Evolutionary conservation across 2,797 vertebrate species (phyloP).

Genomic region (Lithobates pipiens): DNA sequence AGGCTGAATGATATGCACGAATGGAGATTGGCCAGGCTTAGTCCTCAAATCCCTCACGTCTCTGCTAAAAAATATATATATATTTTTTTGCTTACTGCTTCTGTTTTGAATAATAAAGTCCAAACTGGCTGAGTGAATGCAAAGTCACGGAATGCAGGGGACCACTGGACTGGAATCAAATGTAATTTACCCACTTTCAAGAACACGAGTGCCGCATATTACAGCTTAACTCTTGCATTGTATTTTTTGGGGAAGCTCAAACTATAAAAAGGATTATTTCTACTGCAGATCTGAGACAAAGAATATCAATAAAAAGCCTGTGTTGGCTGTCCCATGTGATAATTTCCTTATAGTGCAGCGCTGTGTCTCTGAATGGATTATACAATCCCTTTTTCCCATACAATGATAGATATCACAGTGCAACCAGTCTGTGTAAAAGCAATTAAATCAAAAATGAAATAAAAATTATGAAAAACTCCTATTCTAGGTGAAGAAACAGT

Average conservation of each 20-base stretch:
- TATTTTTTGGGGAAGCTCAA: not conserved
- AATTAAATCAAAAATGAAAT: too few species aligned
- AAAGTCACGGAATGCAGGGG: slow-evolving; percentile 14
- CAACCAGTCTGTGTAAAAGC: too few species aligned
- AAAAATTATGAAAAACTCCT: too few species aligned
- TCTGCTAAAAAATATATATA: slow-evolving; percentile 3
- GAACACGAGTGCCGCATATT: slow-evolving; percentile 14
- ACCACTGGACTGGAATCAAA: slow-evolving; percentile 14
- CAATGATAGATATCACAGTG: too few species aligned
- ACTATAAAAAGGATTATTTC: not conserved
- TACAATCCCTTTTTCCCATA: too few species aligned
- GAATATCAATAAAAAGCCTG: not conserved
- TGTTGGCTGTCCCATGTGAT: not conserved
- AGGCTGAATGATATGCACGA: slow-evolving; percentile 33
- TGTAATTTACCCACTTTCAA: slow-evolving; percentile 14
- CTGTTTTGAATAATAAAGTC: slow-evolving; percentile 49
- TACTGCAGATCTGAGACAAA: not conserved
- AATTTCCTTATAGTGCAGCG: too few species aligned
- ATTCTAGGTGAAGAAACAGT: too few species aligned
- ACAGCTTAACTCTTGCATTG: slow-evolving; percentile 14
- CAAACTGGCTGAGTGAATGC: slow-evolving; percentile 38
- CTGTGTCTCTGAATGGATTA: too few species aligned
- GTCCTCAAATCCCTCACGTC: slow-evolving; percentile 32
- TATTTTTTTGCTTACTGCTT: slow-evolving; percentile 20
- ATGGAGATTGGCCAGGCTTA: slow-evolving; percentile 30